Percentiles rank a stretch among this genome's conserved stretches.
Evolutionary conservation across 2,797 vertebrate genomes (phyloP).

Genomic region (Sus cebifrons): DNA sequence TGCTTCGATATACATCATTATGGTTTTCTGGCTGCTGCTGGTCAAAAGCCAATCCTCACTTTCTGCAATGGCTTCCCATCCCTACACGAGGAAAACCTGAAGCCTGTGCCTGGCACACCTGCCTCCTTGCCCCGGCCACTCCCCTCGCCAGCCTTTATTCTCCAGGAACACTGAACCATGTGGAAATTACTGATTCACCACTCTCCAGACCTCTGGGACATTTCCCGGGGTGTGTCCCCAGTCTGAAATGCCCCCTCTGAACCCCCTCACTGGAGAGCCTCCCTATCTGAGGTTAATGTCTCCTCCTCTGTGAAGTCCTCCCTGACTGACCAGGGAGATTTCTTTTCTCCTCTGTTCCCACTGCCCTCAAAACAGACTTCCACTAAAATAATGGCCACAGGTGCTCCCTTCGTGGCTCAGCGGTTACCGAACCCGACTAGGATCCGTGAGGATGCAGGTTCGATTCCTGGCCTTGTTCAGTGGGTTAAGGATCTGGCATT

Average conservation of each 20-base stretch:
- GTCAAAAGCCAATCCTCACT: background rate
- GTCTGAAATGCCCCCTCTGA: background rate
- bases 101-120: background rate
- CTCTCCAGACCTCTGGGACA: background rate
- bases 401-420: no score
- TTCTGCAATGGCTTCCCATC: background rate
- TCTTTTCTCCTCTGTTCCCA: background rate
- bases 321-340: no score
- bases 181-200: no score
- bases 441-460: no score
- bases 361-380: background rate
- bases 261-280: background rate
- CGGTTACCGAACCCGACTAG: no score
- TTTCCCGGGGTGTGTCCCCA: background rate
- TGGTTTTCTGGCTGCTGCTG: background rate
- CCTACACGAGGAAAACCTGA: background rate
- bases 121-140: rapidly evolving
- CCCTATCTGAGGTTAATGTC: background rate
- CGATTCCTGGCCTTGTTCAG: no score
- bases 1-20: background rate
- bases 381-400: background rate
- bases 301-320: background rate
- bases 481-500: no score
- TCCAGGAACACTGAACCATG: rapidly evolving
- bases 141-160: background rate